Percentiles rank a stretch among this genome's conserved stretches.
Evolutionary conservation across 2,888 invertebrate species (phyloP).

Genomic region (Synanthedon myopaeformis): DNA sequence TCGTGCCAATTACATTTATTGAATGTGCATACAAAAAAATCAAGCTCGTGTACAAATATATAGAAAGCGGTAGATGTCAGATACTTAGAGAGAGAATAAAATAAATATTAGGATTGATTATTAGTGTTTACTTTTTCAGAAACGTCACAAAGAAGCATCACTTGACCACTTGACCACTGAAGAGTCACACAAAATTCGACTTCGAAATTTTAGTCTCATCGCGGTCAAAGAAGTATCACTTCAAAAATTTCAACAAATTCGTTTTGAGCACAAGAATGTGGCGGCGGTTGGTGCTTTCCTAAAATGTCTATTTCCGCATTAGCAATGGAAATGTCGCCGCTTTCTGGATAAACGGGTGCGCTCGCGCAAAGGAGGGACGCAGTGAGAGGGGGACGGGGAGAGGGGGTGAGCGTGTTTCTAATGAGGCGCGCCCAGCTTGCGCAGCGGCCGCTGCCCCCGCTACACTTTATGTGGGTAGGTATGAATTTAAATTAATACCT

Average conservation of each 20-base stretch:
- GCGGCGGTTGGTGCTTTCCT: constrained; percentile 39
- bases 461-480: constrained; percentile 40
- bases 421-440: constrained; percentile 42
- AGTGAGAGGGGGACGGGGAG: constrained; percentile 3
- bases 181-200: no score
- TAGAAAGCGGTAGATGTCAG: no score
- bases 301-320: constrained; percentile 57
- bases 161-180: no score
- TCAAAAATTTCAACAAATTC: constrained; percentile 58
- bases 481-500: constrained; percentile 44
- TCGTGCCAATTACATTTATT: no score
- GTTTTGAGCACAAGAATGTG: constrained; percentile 43
- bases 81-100: no score
- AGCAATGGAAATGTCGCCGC: constrained; percentile 57
- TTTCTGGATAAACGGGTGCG: constrained; percentile 51
- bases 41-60: no score
- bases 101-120: neutral
- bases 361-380: constrained; percentile 22
- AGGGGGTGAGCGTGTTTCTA: constrained; percentile 26
- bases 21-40: no score
- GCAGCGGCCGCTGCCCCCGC: constrained; percentile 48
- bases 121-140: neutral
- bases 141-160: no score
- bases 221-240: no score
- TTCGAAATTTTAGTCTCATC: no score